Base-by-base conservation (phyloP, 2,888 invertebrate species). In the Hyposoter dolosus region DNA sequence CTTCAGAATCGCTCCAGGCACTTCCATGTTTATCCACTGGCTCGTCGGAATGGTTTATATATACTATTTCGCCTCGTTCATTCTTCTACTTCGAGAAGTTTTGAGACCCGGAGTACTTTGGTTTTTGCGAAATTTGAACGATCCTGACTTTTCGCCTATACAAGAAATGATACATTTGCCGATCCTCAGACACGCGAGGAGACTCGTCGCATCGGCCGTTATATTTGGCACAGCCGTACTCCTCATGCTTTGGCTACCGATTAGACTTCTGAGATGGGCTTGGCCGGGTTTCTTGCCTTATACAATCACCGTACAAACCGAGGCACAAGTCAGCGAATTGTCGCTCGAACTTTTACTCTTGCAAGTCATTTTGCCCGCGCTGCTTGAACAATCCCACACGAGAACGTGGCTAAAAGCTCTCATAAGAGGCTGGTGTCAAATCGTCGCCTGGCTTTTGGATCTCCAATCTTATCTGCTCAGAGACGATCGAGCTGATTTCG, bases 141-240 rank as follows among this genome's bases (percentile, higher is more conserved):
- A 99, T 95, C 99, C 99, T 0, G 99, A 99, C 92, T 99, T 99
- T 92, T 99, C 99, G 95, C 99, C 99, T 9, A 99, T 99, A 86
- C 99, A 98, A 96, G 97, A 98, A 96, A 99, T 99, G 99, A 99
- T 99, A 89, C 99, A 99, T 93, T 95, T 99, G 47, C 98, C 99
- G 1, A 98, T 99, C 56, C 95, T 98, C 91, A 96, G 97, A 63
- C 99, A 99, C 93, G 96, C 98, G 23, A 96, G 99, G 15, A 96
- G 99, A 50, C 96, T 99, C 69, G 96, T 99, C 23, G 98, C 98
- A 0, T 99, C 99, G 0, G 98, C 98, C 19, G 98, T 99, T 92
- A 97, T 98, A 90, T 99, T 99, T 94, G 99, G 99, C 28, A 98
- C 98, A 1, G 98, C 98, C 0, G 99, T 99, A 1, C 95, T 99